These are phyloP conservation scores for Halichoeres trimaculatus DNA, from an alignment of 2,113 vertebrate genomes.

Conservation along the genomic window DNA sequence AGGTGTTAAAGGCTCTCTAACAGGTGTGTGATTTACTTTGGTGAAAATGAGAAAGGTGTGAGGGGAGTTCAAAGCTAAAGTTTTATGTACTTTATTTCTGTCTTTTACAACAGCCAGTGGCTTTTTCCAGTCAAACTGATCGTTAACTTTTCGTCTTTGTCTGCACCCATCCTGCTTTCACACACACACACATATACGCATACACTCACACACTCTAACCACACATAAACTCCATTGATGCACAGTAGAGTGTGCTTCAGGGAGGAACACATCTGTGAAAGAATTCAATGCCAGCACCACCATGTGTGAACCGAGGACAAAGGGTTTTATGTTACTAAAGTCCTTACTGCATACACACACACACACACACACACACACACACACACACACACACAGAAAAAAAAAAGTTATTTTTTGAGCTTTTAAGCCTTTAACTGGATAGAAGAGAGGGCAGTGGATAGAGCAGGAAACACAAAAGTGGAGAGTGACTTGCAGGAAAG, in stretches of 20 bases:
- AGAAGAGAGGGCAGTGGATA: too few relatives aligned
- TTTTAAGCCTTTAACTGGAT: too few relatives aligned
- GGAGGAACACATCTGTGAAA: conserved; percentile 63
- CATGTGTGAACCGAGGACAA: conserved; percentile 44
- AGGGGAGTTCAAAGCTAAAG: conserved; percentile 1
- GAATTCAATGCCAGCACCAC: conserved; percentile 44
- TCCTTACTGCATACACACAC: neutral
- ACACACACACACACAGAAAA: conserved; percentile 9
- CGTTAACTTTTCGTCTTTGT: neutral
- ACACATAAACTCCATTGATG: conserved; percentile 31
- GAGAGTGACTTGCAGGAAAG: too few relatives aligned
- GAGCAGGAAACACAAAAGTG: too few relatives aligned
- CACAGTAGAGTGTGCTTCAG: conserved; percentile 42
- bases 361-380: too few relatives aligned
- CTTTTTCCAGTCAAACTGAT: conserved; percentile 2
- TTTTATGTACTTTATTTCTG: too few relatives aligned
- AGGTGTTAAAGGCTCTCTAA: conserved; percentile 7
- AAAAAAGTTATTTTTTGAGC: too few relatives aligned
- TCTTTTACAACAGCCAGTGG: conserved; percentile 3
- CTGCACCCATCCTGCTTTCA: neutral
- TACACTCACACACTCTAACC: neutral
- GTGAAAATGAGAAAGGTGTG: neutral
- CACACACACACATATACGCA: conserved; percentile 15
- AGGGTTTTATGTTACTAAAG: conserved; percentile 13
- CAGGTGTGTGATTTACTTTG: conserved; percentile 16